Evolutionary conservation across 30 jellyfish, hydroid and myxozoan genomes (phyloP).

Genomic region (Pelagia noctiluca): DNA sequence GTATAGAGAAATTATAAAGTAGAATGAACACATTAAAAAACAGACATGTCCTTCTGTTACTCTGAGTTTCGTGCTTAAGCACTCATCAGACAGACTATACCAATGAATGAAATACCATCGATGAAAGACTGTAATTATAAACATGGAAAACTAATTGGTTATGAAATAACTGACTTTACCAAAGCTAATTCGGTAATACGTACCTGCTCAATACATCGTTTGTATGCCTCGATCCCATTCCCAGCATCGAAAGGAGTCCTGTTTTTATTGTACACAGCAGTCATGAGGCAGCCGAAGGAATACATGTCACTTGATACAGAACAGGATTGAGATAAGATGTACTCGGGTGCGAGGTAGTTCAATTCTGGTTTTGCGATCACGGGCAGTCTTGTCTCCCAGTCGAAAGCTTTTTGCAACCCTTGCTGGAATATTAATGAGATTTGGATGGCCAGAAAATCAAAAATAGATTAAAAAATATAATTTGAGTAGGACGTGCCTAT

Average conservation of each 20-base stretch:
- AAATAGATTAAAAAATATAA: too few species aligned
- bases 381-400: constrained; percentile 71
- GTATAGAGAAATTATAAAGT: too few species aligned
- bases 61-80: too few species aligned
- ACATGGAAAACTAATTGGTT: too few species aligned
- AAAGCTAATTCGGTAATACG: neutral
- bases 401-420: constrained; percentile 31
- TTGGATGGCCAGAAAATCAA: too few species aligned
- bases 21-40: too few species aligned
- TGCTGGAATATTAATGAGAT: too few species aligned
- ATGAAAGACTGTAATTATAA: neutral
- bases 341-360: constrained; percentile 91
- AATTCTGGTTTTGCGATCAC: constrained; percentile 81
- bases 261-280: constrained; percentile 75
- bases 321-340: constrained; percentile 62
- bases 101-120: too few species aligned
- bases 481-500: too few species aligned
- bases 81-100: too few species aligned
- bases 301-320: constrained; percentile 80
- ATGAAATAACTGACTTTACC: too few species aligned
- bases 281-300: constrained; percentile 84
- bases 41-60: too few species aligned
- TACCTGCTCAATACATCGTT: constrained; percentile 89
- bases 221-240: constrained; percentile 73
- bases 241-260: constrained; percentile 94